These are phyloP conservation scores for Pluvianellus socialis DNA, from an alignment of 2,113 vertebrate species.

Conservation along the genomic window DNA sequence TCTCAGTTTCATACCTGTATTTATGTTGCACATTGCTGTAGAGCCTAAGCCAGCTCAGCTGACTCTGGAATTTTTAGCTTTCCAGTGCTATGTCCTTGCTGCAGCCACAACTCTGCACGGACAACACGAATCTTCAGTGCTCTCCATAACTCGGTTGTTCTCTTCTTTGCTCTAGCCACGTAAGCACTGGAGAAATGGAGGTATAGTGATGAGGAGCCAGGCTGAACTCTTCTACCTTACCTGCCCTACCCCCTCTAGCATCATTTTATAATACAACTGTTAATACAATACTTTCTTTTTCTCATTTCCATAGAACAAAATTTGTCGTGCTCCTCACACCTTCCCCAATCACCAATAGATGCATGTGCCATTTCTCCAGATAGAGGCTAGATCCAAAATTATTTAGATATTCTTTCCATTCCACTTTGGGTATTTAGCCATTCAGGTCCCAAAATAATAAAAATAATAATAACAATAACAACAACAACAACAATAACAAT, in stretches of 20 bases:
- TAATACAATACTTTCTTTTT: not conserved
- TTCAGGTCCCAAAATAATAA: not conserved
- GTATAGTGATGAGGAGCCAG: not conserved
- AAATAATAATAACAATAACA: not conserved
- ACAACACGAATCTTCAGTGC: not conserved
- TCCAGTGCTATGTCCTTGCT: not conserved
- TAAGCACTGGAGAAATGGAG: not conserved
- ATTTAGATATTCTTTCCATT: not conserved
- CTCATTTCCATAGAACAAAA: not conserved
- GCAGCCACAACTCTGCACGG: not conserved
- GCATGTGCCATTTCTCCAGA: not conserved
- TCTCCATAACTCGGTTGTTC: not conserved
- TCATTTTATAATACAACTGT: not conserved
- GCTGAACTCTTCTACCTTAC: not conserved
- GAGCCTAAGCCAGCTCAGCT: constrained; percentile 38
- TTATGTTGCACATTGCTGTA: constrained; percentile 48
- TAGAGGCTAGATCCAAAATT: not conserved
- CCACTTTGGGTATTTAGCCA: not conserved
- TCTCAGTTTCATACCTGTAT: constrained; percentile 57
- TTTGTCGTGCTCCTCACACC: not conserved
- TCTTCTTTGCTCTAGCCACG: not conserved
- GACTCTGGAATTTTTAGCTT: constrained; percentile 48
- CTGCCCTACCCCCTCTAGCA: not conserved
- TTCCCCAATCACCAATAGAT: not conserved
- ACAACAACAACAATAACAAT: not conserved